Percentiles rank a stretch among this genome's conserved stretches.
phyloP scores from a whole-genome alignment of 2,113 vertebrate genomes.

The Sapajus apella region DNA sequence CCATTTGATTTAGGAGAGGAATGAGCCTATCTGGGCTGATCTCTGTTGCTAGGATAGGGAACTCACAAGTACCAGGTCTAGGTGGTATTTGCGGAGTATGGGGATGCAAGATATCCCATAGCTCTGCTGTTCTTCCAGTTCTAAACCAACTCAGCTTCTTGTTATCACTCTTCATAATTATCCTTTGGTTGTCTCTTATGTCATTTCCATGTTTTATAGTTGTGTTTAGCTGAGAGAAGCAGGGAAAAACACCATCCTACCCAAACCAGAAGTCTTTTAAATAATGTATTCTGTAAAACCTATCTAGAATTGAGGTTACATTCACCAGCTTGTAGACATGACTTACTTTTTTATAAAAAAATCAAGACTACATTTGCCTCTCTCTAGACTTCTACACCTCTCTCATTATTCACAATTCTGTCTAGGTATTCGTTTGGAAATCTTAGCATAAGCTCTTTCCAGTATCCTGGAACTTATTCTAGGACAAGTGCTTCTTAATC shows the following conservation, averaged over 20 bases:
- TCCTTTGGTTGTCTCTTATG: background rate
- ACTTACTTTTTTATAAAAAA: conserved; percentile 32
- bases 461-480: conserved; percentile 58
- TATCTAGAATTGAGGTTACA: conserved; percentile 47
- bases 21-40: background rate
- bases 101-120: background rate
- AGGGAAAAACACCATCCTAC: conserved; percentile 16
- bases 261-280: background rate
- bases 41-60: background rate
- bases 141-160: background rate
- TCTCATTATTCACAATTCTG: conserved; percentile 59
- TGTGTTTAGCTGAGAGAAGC: background rate
- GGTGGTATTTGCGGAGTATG: background rate
- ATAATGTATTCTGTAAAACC: background rate
- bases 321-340: conserved; percentile 25
- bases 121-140: background rate
- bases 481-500: conserved; percentile 24
- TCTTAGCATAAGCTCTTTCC: conserved; percentile 52
- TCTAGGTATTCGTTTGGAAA: conserved; percentile 61
- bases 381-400: background rate
- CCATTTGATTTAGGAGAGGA: background rate
- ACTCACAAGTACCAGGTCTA: background rate
- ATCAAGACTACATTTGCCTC: background rate
- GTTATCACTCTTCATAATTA: background rate
- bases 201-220: conserved; percentile 30